A percentile compares a stretch with the other conserved stretches of the same genome.
phyloP scores from a whole-genome alignment of 2,113 vertebrate species.

The Ancistrus triradiatus region DNA sequence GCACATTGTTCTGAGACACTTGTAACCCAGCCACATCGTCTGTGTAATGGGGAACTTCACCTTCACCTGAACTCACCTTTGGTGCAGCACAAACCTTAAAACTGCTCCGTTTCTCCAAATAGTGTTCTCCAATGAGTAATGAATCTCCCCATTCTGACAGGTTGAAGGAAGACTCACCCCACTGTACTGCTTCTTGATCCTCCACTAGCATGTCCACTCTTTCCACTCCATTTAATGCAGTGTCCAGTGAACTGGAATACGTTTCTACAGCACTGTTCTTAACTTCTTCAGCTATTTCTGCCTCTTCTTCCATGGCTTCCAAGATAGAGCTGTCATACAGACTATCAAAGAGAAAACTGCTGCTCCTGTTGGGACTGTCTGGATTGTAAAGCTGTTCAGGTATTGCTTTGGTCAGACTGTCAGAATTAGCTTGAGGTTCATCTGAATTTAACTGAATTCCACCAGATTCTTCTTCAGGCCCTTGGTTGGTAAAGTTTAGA shows the following conservation, averaged over 20 bases:
- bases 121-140: conserved; percentile 68
- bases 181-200: conserved; percentile 64
- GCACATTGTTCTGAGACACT: conserved; percentile 2
- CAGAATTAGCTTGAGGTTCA: conserved; percentile 13
- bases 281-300: conserved; percentile 36
- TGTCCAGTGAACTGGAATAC: neutral
- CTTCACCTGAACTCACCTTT: neutral
- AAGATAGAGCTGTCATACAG: conserved; percentile 71
- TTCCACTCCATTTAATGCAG: neutral
- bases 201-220: conserved; percentile 38
- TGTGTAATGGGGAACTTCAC: conserved; percentile 8
- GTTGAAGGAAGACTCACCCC: conserved; percentile 75
- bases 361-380: conserved; percentile 77
- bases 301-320: conserved; percentile 51
- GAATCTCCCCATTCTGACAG: conserved; percentile 80
- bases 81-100: conserved; percentile 29
- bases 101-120: conserved; percentile 59
- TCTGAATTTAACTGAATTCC: conserved; percentile 8
- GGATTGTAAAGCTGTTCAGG: conserved; percentile 50
- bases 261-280: neutral
- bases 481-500: conserved; percentile 77
- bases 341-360: conserved; percentile 88
- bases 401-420: neutral
- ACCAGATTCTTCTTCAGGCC: conserved; percentile 48
- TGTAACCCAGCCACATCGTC: conserved; percentile 25